Conservation (phyloP, 2,888 invertebrate genomes). For the Chorisops tibialis region DNA sequence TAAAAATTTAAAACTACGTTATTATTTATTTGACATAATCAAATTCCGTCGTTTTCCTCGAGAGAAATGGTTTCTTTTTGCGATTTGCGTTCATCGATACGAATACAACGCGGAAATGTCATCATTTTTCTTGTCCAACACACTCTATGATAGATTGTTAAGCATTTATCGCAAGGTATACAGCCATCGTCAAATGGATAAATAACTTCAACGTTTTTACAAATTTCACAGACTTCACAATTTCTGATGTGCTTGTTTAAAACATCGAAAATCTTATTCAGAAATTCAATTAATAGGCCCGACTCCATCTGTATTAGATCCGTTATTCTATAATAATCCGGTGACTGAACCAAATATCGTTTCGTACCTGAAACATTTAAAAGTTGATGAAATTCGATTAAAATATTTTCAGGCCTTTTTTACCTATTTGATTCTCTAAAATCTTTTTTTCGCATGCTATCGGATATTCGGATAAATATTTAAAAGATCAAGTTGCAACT, state of each 20-base stretch:
- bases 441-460: slow-evolving; percentile 55
- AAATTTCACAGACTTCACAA: slow-evolving; percentile 82
- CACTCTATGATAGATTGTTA: slow-evolving; percentile 75
- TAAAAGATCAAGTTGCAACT: no score
- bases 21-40: no score
- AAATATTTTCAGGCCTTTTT: no score
- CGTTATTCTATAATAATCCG: slow-evolving; percentile 74
- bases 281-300: slow-evolving; percentile 67
- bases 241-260: slow-evolving; percentile 77
- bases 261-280: slow-evolving; percentile 65
- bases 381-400: no score
- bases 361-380: slow-evolving; percentile 38
- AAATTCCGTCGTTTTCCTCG: no score
- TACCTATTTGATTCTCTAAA: slow-evolving; percentile 48
- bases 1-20: no score
- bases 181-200: slow-evolving; percentile 88
- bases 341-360: slow-evolving; percentile 54
- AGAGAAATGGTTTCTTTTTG: not conserved
- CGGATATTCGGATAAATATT: slow-evolving; percentile 81
- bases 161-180: slow-evolving; percentile 71
- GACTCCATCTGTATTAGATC: slow-evolving; percentile 81
- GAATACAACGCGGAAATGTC: slow-evolving; percentile 71
- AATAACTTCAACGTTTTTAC: slow-evolving; percentile 76
- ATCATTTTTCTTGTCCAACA: slow-evolving; percentile 73
- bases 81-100: slow-evolving; percentile 57